These are phyloP conservation scores for Listronotus oregonensis DNA, from an alignment of 1,140 invertebrate species.

Conservation along the genomic window DNA sequence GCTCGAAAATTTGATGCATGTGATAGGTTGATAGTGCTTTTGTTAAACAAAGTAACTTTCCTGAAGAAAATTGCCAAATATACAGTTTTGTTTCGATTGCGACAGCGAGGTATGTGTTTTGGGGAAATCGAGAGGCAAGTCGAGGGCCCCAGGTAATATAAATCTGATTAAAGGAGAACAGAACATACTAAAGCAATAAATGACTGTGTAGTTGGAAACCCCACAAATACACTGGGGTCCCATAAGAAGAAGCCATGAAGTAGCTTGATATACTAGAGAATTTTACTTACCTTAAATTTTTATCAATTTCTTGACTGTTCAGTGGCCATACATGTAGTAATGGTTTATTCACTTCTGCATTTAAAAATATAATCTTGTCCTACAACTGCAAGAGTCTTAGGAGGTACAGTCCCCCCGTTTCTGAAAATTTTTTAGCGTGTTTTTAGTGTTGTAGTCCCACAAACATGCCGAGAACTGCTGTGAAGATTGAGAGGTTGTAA, in stretches of 20 bases:
- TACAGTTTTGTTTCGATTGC: constrained; percentile 82
- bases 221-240: too few species aligned
- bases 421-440: constrained; percentile 73
- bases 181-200: constrained; percentile 6
- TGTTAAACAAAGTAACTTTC: constrained; percentile 72
- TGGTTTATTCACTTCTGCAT: constrained; percentile 73
- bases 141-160: constrained; percentile 77
- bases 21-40: constrained; percentile 81
- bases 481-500: constrained; percentile 43
- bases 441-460: constrained; percentile 78
- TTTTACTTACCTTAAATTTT: constrained; percentile 56
- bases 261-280: too few species aligned
- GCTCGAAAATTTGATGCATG: constrained; percentile 71
- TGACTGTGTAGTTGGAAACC: too few species aligned
- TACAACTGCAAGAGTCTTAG: constrained; percentile 67
- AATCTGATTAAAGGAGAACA: constrained; percentile 59
- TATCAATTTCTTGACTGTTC: constrained; percentile 73
- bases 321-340: constrained; percentile 79
- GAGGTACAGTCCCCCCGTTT: constrained; percentile 67
- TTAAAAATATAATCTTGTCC: constrained; percentile 73
- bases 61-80: constrained; percentile 81
- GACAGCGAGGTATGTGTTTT: constrained; percentile 74
- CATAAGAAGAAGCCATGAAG: too few species aligned
- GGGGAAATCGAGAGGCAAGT: constrained; percentile 70
- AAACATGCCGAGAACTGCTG: constrained; percentile 56